These are phyloP conservation scores for Sinhomidia bicolor DNA, from an alignment of 2,888 invertebrate genomes.

Conservation along the genomic window DNA sequence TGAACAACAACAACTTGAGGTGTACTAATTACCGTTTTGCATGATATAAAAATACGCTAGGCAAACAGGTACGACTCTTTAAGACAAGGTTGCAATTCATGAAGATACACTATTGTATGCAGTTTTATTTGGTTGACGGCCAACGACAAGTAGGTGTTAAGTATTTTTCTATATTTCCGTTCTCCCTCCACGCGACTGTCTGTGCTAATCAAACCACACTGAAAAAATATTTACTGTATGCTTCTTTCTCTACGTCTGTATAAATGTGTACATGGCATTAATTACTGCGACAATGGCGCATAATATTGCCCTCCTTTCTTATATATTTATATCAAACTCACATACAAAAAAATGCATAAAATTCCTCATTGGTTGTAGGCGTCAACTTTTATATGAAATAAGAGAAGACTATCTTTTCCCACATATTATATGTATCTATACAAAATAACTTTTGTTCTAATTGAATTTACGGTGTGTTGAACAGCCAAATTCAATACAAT, in stretches of 20 bases:
- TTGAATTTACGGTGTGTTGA: too few species aligned
- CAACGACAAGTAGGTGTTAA: background rate
- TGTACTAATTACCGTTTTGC: background rate
- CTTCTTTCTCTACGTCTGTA: background rate
- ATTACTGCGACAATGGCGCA: too few species aligned
- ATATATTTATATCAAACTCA: too few species aligned
- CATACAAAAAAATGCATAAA: too few species aligned
- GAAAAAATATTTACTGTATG: too few species aligned
- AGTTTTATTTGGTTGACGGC: background rate
- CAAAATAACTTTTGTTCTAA: too few species aligned
- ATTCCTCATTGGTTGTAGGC: too few species aligned
- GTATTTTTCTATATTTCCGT: background rate
- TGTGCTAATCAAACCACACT: too few species aligned
- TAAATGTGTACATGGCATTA: background rate
- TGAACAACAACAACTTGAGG: background rate
- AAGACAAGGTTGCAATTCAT: background rate
- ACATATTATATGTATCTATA: too few species aligned
- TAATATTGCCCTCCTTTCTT: too few species aligned
- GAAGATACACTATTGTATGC: background rate
- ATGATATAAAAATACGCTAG: background rate
- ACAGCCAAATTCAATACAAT: too few species aligned
- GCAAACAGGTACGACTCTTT: background rate
- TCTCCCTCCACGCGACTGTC: background rate
- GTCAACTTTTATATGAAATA: too few species aligned
- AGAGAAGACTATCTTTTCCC: background rate